These are phyloP conservation scores for Heteractis magnifica DNA, from an alignment of 92 coral and sea anemone species.

Conservation along the genomic window DNA sequence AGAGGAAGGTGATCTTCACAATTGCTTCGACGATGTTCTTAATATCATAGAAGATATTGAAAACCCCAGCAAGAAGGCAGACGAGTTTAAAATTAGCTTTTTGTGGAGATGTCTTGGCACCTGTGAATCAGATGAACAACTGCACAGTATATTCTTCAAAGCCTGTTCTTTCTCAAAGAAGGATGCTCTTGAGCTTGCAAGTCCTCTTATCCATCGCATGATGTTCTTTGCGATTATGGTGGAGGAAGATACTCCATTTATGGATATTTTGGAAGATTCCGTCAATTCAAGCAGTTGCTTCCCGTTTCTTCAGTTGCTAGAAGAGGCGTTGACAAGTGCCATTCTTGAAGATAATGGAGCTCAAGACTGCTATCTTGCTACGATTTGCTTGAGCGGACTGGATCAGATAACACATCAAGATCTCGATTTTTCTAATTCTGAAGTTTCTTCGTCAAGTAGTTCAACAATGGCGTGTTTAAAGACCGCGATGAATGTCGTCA, in stretches of 20 bases:
- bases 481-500: constrained; percentile 39
- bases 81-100: constrained; percentile 32
- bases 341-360: not conserved
- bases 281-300: constrained; percentile 36
- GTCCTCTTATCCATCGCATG: constrained; percentile 43
- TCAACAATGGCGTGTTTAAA: constrained; percentile 35
- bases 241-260: constrained; percentile 19
- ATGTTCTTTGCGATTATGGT: constrained; percentile 42
- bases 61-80: constrained; percentile 11
- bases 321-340: constrained; percentile 16
- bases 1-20: constrained; percentile 43
- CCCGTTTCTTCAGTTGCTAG: constrained; percentile 20
- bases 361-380: constrained; percentile 57
- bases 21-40: constrained; percentile 54
- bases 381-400: constrained; percentile 63
- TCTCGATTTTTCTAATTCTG: constrained; percentile 42
- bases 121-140: constrained; percentile 20
- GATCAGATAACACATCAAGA: constrained; percentile 51
- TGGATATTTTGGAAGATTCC: constrained; percentile 64
- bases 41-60: constrained; percentile 37
- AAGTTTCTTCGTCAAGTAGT: constrained; percentile 37
- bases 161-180: constrained; percentile 11
- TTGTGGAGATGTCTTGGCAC: constrained; percentile 13
- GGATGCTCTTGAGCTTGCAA: constrained; percentile 28
- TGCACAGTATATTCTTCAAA: not conserved